A percentile compares a stretch with the other conserved stretches of the same genome.
Evolutionary conservation across 2,888 invertebrate genomes (phyloP).

Genomic region (Drosophila lacicola): DNA sequence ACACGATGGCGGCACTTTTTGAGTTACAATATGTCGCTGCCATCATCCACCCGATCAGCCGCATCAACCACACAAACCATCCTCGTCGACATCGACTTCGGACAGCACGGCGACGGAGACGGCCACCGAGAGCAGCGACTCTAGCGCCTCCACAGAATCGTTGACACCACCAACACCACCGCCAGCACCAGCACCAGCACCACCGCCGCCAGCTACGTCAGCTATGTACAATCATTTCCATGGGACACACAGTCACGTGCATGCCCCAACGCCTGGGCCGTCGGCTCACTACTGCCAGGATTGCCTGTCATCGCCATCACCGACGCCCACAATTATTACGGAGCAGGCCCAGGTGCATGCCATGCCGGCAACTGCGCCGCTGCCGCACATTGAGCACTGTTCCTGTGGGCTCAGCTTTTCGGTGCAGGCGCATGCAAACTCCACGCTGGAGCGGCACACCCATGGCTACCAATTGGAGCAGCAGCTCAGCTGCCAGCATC

Average conservation of each 20-base stretch:
- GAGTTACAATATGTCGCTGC: conserved; percentile 84
- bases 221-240: conserved; percentile 51
- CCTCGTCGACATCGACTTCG: conserved; percentile 70
- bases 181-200: conserved; percentile 22
- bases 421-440: conserved; percentile 51
- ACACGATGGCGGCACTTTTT: conserved; percentile 83
- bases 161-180: conserved; percentile 55
- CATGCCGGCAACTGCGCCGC: conserved; percentile 33
- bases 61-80: conserved; percentile 74
- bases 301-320: conserved; percentile 75
- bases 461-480: conserved; percentile 41
- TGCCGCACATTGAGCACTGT: conserved; percentile 75
- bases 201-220: conserved; percentile 32
- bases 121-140: conserved; percentile 62
- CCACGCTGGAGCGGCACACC: conserved; percentile 46
- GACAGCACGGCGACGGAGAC: conserved; percentile 62
- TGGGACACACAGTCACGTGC: conserved; percentile 27
- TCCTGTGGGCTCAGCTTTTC: conserved; percentile 81
- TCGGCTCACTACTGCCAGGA: conserved; percentile 70
- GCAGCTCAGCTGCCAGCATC: conserved; percentile 57
- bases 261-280: conserved; percentile 40
- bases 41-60: conserved; percentile 79
- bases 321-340: conserved; percentile 78
- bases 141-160: conserved; percentile 65
- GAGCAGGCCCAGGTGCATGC: conserved; percentile 81